Conservation (phyloP, 35 echinoderm and acorn worm genomes). For the Patiria miniata region DNA sequence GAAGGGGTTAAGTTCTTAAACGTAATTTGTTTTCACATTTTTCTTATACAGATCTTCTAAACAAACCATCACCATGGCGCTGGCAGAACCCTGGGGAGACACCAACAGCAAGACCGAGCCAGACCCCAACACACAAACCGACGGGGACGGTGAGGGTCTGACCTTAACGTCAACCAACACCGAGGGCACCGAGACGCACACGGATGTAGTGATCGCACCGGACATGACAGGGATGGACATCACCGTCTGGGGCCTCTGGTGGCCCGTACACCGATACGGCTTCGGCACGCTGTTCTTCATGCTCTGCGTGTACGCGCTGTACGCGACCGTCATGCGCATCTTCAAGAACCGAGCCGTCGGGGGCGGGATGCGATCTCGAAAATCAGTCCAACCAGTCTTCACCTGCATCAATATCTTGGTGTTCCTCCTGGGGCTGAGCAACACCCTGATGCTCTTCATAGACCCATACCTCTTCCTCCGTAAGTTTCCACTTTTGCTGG, state of each 20-base stretch:
- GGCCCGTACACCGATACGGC: neutral
- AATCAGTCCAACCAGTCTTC: neutral
- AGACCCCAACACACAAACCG: neutral
- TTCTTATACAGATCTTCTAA: no score
- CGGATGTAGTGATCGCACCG: neutral
- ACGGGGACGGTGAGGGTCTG: neutral
- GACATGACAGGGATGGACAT: neutral
- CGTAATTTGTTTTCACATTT: no score
- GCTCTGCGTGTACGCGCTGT: neutral
- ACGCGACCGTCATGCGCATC: neutral
- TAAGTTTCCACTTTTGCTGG: neutral
- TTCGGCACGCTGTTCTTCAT: neutral
- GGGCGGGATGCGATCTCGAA: neutral
- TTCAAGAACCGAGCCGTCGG: neutral
- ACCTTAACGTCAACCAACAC: neutral
- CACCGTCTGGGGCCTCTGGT: neutral
- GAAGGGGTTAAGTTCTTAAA: no score
- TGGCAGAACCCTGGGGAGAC: neutral
- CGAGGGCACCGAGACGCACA: neutral
- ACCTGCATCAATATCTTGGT: constrained; percentile 1
- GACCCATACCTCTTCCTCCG: neutral
- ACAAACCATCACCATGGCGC: neutral
- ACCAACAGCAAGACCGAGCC: no score
- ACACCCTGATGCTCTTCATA: neutral
- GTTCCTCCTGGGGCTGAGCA: neutral